Evolutionary conservation across 1,140 invertebrate genomes (phyloP).

Genomic region (Drosophila nigromelanica): DNA sequence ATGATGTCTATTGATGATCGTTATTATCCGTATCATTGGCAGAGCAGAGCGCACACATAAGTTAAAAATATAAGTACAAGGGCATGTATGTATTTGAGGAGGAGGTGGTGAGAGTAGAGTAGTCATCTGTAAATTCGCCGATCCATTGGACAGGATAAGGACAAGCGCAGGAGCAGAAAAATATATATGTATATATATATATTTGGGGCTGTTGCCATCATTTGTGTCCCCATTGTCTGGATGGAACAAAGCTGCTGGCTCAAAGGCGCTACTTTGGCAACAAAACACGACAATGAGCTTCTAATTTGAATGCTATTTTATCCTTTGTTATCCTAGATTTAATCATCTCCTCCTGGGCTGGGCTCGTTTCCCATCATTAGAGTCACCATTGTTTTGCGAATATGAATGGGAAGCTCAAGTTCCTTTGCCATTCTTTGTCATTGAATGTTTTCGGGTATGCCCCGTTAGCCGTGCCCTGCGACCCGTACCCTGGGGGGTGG

Average conservation of each 20-base stretch:
- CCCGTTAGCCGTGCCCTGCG: no score
- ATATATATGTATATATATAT: background rate
- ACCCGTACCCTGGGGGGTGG: background rate
- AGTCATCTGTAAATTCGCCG: no score
- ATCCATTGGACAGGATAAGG: background rate
- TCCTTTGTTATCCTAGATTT: constrained; percentile 73
- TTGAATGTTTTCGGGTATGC: background rate
- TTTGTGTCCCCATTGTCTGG: constrained; percentile 72
- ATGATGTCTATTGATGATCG: constrained; percentile 65
- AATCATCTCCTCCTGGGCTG: constrained; percentile 62
- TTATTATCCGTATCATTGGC: constrained; percentile 51
- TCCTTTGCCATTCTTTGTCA: constrained; percentile 15
- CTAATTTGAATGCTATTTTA: constrained; percentile 82
- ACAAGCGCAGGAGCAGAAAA: background rate
- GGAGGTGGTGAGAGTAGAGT: no score
- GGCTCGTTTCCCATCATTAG: constrained; percentile 72
- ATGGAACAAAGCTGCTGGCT: constrained; percentile 53
- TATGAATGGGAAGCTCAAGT: constrained; percentile 47
- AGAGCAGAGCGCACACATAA: background rate
- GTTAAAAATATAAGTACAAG: background rate
- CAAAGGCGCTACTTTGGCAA: constrained; percentile 64
- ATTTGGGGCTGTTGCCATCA: constrained; percentile 46
- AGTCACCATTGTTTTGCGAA: constrained; percentile 64
- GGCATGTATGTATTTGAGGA: background rate
- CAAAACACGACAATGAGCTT: constrained; percentile 76